phyloP scores from a whole-genome alignment of 2,888 invertebrate species.

The Ernsta delagoae region DNA sequence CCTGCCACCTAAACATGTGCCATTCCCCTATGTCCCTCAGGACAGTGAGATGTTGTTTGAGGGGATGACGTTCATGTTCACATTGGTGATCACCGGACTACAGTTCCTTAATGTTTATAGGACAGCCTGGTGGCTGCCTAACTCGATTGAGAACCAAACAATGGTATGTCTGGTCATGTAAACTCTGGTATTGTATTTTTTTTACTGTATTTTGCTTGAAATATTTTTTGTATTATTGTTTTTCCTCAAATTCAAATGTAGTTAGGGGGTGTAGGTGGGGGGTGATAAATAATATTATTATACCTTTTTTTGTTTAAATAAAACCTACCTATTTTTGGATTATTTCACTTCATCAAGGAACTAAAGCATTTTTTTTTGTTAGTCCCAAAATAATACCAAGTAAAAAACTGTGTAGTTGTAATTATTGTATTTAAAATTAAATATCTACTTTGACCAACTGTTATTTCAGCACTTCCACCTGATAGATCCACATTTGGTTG shows the following conservation, averaged over 20 bases:
- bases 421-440: not conserved
- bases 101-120: conserved; percentile 98
- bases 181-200: too few relatives aligned
- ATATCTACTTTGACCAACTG: not conserved
- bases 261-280: too few relatives aligned
- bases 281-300: too few relatives aligned
- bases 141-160: conserved; percentile 94
- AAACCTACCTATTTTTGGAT: too few relatives aligned
- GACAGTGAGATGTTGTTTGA: conserved; percentile 95
- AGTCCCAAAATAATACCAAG: too few relatives aligned
- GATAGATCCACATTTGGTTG: conserved; percentile 94
- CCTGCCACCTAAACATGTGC: conserved; percentile 90
- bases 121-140: conserved; percentile 98
- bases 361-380: too few relatives aligned
- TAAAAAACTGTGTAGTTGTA: too few relatives aligned
- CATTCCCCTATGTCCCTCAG: conserved; percentile 90
- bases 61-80: conserved; percentile 92
- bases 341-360: too few relatives aligned
- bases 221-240: too few relatives aligned
- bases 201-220: too few relatives aligned
- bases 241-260: too few relatives aligned
- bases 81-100: conserved; percentile 90
- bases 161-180: conserved; percentile 86
- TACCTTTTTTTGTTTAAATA: too few relatives aligned
- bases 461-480: conserved; percentile 95